phyloP scores from a whole-genome alignment of 2,888 invertebrate genomes.

The Labia minor region DNA sequence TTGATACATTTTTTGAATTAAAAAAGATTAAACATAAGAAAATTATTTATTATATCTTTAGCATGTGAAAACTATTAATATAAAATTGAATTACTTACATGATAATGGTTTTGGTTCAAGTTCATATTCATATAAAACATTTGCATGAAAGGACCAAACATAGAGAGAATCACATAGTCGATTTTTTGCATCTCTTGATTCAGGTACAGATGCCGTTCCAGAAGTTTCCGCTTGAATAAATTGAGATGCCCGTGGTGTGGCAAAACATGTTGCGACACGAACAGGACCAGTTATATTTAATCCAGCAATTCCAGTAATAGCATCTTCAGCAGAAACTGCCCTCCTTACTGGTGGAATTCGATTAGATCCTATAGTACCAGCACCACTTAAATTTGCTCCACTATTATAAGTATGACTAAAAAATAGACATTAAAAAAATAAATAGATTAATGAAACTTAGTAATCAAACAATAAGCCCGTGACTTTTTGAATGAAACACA shows the following conservation, averaged over 20 bases:
- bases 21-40: too few relatives aligned
- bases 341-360: not conserved
- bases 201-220: not conserved
- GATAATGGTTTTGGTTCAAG: not conserved
- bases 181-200: not conserved
- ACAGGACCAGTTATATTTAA: not conserved
- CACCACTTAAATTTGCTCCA: not conserved
- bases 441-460: too few relatives aligned
- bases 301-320: not conserved
- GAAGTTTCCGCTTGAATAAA: not conserved
- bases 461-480: too few relatives aligned
- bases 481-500: too few relatives aligned
- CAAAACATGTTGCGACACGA: not conserved
- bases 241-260: not conserved
- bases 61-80: too few relatives aligned
- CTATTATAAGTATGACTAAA: not conserved
- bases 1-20: constrained; percentile 15
- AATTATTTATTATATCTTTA: too few relatives aligned
- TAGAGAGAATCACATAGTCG: not conserved
- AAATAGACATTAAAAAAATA: too few relatives aligned
- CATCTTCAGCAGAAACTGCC: not conserved
- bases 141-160: not conserved
- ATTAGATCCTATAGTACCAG: not conserved
- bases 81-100: too few relatives aligned
- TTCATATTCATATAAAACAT: not conserved